Evolutionary conservation across 2,888 invertebrate genomes (phyloP), one percentile per base, ranked within the genome.

Genomic region (Xestoiulus laeticollis): DNA sequence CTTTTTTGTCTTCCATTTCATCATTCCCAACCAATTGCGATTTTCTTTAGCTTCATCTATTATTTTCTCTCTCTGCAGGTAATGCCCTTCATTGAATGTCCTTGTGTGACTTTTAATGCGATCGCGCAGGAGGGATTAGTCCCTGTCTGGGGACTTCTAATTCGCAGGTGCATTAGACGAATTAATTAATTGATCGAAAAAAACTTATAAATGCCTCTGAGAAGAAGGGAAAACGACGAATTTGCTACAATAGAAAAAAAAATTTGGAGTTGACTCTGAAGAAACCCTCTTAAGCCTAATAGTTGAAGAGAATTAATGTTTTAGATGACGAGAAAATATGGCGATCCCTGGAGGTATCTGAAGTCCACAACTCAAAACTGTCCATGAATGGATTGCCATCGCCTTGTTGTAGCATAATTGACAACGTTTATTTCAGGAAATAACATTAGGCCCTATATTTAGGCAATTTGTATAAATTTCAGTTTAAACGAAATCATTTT

Each of bases 81-180:
- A 26, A 48, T 1, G 26, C 68, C 68, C 68, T 68, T 3, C 26
- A 68, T 68, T 68, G 68, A 68, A 68, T 68, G 68, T 68, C 68
- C 68, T 68, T 68, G 26, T 68, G 68, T 68, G 68, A 68, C 68
- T 68, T 68, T 68, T 68, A 68, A 68, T 68, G 68, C 68, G 68
- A 68, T 68, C 68, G 68, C 68, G 12, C 68, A 26, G 26, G 68
- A 19, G 68, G 68, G 68, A 68, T 68, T 68, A 68, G 68, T 26
- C 68, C 68, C 68, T 68, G 68, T 26, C 68, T 68, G 68, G 68
- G 68, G 68, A 68, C 26, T 68, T 68, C 68, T 68, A 68, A 68
- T 68, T 68, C 68, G 26, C 68, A 68, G 68, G 68, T 68, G 68
- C 68, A 68, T 68, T 68, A 68, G 68, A 68, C 68, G 68, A 68